Conservation (phyloP, 2,888 invertebrate genomes). For the Diarsia dahlii region DNA sequence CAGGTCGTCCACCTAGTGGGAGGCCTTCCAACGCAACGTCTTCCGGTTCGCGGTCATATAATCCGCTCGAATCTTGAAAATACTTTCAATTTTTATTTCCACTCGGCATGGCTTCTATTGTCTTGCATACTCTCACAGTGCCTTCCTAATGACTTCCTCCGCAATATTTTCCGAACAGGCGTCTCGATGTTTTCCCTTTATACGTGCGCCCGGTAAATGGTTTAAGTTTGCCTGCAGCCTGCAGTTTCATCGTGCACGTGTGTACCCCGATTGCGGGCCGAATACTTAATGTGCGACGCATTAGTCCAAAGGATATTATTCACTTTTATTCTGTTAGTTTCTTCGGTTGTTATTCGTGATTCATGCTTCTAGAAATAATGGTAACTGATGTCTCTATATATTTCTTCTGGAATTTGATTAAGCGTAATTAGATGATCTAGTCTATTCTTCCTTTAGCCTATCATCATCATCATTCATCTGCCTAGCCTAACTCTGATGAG, state of each 20-base stretch:
- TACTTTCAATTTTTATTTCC: conserved; percentile 43
- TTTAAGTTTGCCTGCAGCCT: conserved; percentile 72
- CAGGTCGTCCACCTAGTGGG: too few species aligned
- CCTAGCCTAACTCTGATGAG: too few species aligned
- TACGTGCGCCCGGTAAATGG: conserved; percentile 69
- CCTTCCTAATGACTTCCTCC: conserved; percentile 70
- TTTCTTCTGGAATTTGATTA: background rate
- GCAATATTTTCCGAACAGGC: conserved; percentile 71
- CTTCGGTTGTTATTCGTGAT: conserved; percentile 63
- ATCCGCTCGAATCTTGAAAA: conserved; percentile 30
- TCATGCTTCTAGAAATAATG: conserved; percentile 37
- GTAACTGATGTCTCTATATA: background rate
- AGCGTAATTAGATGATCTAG: background rate
- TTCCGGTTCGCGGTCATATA: too few species aligned
- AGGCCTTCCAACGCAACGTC: too few species aligned
- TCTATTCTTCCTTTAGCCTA: background rate
- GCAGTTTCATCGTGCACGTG: conserved; percentile 72
- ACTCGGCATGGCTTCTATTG: conserved; percentile 59
- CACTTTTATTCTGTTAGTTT: conserved; percentile 74
- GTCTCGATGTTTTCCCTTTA: conserved; percentile 69
- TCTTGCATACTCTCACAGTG: conserved; percentile 62
- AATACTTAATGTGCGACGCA: conserved; percentile 76
- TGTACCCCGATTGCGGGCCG: conserved; percentile 70
- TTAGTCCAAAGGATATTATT: conserved; percentile 75
- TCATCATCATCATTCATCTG: too few species aligned